Conservation (phyloP, 2,113 vertebrate species). For the Scartelaos histophorus region DNA sequence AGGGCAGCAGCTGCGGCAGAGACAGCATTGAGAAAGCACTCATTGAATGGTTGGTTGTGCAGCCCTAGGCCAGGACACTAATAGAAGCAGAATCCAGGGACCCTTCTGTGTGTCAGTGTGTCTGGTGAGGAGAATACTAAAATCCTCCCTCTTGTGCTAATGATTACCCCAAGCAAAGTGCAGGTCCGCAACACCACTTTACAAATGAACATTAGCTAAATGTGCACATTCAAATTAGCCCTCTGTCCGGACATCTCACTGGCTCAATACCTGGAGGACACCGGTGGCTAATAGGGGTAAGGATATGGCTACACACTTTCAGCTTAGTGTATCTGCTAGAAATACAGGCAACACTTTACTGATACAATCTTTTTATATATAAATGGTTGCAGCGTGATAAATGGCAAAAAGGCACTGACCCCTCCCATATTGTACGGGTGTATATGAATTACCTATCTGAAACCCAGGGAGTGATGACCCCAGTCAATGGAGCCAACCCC, state of each 20-base stretch:
- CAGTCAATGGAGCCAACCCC: slow-evolving; percentile 53
- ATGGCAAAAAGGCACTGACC: slow-evolving; percentile 42
- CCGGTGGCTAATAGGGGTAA: slow-evolving; percentile 42
- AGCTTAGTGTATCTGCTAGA: slow-evolving; percentile 6
- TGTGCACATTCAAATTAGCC: slow-evolving; percentile 61
- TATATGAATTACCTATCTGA: slow-evolving; percentile 64
- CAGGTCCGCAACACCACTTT: slow-evolving; percentile 49
- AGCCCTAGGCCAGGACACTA: slow-evolving; percentile 61
- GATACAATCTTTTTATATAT: slow-evolving; percentile 8
- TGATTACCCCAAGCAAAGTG: slow-evolving; percentile 67
- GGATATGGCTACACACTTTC: slow-evolving; percentile 13
- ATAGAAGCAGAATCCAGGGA: slow-evolving; percentile 69
- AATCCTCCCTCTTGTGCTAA: slow-evolving; percentile 60
- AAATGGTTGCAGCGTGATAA: slow-evolving; percentile 39
- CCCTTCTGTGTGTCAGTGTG: slow-evolving; percentile 57
- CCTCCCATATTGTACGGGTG: slow-evolving; percentile 29
- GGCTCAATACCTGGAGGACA: slow-evolving; percentile 38
- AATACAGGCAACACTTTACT: slow-evolving; percentile 16
- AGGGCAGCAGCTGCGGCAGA: slow-evolving; percentile 59
- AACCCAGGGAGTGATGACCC: slow-evolving; percentile 61
- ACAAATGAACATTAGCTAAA: slow-evolving; percentile 63
- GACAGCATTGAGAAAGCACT: slow-evolving; percentile 52
- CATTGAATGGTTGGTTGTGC: slow-evolving; percentile 59
- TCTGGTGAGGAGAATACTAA: slow-evolving; percentile 61
- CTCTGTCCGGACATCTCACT: slow-evolving; percentile 30